Percentiles rank a stretch among this genome's conserved stretches.
Conservation (phyloP, 64 coral and sea anemone species). For the Montipora foliosa region DNA sequence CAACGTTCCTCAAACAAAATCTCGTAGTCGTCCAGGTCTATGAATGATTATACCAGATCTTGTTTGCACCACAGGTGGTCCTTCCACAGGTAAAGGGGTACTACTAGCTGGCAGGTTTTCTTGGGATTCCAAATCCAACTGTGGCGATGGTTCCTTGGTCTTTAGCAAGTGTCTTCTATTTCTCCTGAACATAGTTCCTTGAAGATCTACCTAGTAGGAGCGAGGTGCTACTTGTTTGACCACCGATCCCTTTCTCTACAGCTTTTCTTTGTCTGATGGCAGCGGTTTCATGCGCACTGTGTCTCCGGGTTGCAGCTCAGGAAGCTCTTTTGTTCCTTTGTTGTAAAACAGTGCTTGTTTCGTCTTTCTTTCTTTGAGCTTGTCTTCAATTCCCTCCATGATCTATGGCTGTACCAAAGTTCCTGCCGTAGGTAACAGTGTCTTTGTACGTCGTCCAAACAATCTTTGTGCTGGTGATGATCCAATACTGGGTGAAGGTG, state of each 20-base stretch:
- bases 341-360: slow-evolving; percentile 2
- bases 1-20: too few species aligned
- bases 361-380: background rate
- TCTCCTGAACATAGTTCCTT: background rate
- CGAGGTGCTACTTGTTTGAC: slow-evolving; percentile 5
- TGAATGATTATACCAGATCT: too few species aligned
- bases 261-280: background rate
- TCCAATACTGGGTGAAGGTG: background rate
- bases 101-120: too few species aligned
- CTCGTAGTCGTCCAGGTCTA: too few species aligned
- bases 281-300: background rate
- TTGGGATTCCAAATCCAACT: too few species aligned
- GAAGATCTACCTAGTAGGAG: background rate
- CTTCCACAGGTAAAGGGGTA: too few species aligned
- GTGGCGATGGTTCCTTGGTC: too few species aligned
- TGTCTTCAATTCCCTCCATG: background rate
- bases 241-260: background rate
- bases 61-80: too few species aligned
- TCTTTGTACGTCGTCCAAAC: slow-evolving; percentile 13
- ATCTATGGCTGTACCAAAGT: background rate
- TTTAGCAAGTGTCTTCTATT: background rate
- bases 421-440: background rate
- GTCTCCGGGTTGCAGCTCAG: background rate
- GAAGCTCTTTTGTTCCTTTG: background rate
- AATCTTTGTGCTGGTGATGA: slow-evolving; percentile 10